Evolutionary conservation across 2,888 invertebrate genomes (phyloP).

Genomic region (Marronus borbonicus): DNA sequence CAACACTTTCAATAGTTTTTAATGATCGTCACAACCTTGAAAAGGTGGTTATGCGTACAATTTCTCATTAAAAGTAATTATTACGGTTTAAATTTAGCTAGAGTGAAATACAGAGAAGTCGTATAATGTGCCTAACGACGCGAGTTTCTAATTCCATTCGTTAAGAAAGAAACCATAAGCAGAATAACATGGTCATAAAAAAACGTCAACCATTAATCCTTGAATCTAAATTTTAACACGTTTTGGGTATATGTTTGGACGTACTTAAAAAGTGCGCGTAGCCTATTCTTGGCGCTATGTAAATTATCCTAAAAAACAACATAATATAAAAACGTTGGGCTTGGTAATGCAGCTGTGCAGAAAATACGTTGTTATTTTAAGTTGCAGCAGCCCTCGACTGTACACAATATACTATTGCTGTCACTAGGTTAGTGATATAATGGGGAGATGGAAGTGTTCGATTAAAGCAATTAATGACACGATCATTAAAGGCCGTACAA

Average conservation of each 20-base stretch:
- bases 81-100: not conserved
- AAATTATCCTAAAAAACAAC: not conserved
- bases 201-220: conserved; percentile 11
- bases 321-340: not conserved
- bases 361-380: conserved; percentile 11
- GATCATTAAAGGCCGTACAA: too few relatives aligned
- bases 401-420: conserved; percentile 6
- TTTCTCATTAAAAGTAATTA: not conserved
- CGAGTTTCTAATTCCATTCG: not conserved
- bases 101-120: not conserved
- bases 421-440: conserved; percentile 21
- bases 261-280: not conserved
- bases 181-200: not conserved
- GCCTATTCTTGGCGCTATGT: conserved; percentile 6
- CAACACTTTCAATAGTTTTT: not conserved
- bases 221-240: conserved; percentile 12
- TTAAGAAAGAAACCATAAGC: not conserved
- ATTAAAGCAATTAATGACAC: too few relatives aligned
- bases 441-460: not conserved
- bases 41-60: conserved; percentile 1
- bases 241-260: conserved; percentile 2
- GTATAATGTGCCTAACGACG: not conserved
- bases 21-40: not conserved
- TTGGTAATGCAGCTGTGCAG: not conserved
- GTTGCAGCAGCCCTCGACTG: not conserved